Percentiles rank a stretch among this genome's conserved stretches.
phyloP scores from a whole-genome alignment of 1,140 invertebrate genomes.

The Ridgeia piscesae region DNA sequence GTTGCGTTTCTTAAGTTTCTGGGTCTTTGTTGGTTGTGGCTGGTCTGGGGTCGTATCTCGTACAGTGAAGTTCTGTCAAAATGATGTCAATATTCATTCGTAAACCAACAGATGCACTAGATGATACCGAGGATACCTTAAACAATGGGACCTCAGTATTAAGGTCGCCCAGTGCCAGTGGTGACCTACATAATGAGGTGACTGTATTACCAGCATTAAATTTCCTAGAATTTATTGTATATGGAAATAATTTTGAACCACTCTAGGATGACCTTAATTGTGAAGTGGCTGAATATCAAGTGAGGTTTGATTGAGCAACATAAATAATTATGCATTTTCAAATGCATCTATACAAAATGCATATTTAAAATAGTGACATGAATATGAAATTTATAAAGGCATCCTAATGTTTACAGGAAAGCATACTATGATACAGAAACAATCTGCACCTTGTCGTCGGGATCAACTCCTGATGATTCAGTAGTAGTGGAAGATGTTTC shows the following conservation, averaged over 20 bases:
- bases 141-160: too few species aligned
- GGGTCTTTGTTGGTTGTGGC: conserved; percentile 28
- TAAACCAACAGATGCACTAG: not conserved
- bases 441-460: conserved; percentile 51
- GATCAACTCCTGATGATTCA: conserved; percentile 68
- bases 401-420: not conserved
- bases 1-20: conserved; percentile 19
- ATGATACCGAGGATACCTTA: too few species aligned
- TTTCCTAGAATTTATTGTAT: too few species aligned
- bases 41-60: conserved; percentile 47
- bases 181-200: too few species aligned
- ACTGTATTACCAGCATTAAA: too few species aligned
- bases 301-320: not conserved
- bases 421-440: conserved; percentile 36
- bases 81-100: not conserved
- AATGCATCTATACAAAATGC: not conserved
- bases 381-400: not conserved
- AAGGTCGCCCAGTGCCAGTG: too few species aligned
- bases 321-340: not conserved
- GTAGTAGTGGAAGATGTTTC: conserved; percentile 75
- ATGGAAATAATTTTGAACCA: too few species aligned
- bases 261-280: too few species aligned
- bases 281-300: too few species aligned
- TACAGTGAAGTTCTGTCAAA: conserved; percentile 33
- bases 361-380: not conserved